Evolutionary conservation across 2,888 invertebrate species (phyloP).

Genomic region (Drosophila colorata): DNA sequence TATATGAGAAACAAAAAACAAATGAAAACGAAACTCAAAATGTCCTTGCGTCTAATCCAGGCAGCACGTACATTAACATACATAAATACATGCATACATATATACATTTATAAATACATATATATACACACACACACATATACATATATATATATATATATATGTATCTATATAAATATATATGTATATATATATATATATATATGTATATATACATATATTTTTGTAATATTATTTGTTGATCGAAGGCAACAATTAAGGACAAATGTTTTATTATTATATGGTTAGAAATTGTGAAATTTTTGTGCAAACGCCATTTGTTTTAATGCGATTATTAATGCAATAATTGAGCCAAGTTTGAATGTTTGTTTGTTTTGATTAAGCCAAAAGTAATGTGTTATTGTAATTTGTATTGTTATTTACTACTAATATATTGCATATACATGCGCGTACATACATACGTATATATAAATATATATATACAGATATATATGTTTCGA

Average conservation of each 20-base stretch:
- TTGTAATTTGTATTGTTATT: constrained; percentile 79
- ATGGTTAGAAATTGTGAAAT: constrained; percentile 48
- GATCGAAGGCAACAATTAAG: constrained; percentile 60
- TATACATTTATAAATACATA: constrained; percentile 35
- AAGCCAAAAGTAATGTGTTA: constrained; percentile 80
- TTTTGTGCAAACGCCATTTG: constrained; percentile 52
- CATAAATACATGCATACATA: constrained; percentile 42
- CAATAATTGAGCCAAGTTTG: constrained; percentile 64
- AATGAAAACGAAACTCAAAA: constrained; percentile 42
- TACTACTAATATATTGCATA: constrained; percentile 70
- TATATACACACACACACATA: constrained; percentile 5
- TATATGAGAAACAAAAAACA: constrained; percentile 25
- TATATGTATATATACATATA: constrained; percentile 51
- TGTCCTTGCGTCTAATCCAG: constrained; percentile 40
- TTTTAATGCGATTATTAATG: constrained; percentile 46
- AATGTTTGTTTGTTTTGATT: constrained; percentile 67
- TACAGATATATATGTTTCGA: constrained; percentile 39
- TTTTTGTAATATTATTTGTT: constrained; percentile 77
- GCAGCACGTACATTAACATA: constrained; percentile 20
- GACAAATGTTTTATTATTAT: constrained; percentile 58
- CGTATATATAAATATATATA: constrained; percentile 29
- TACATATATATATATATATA: constrained; percentile 36
- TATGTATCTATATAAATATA: constrained; percentile 6
- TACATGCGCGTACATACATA: constrained; percentile 20
- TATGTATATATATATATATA: constrained; percentile 38